Base-by-base conservation (phyloP, 2,113 vertebrate genomes). In the Chitala chitala region DNA sequence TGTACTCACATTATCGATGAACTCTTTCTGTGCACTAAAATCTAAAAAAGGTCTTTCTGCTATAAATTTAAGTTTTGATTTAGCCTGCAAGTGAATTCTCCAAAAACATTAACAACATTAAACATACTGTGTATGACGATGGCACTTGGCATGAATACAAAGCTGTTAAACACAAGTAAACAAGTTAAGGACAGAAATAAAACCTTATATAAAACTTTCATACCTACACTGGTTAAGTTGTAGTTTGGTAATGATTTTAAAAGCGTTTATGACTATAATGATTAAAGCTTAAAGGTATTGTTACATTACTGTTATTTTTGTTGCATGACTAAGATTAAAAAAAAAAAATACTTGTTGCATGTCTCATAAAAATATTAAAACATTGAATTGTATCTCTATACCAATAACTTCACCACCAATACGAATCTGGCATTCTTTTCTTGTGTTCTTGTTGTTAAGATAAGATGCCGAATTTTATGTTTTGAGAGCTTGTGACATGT, bases 241-340 rank as follows among this genome's bases (percentile, higher is more conserved):
- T 58, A 72, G 54, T 59, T 36, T 42, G 61, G 40, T 40, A 54
- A 54, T 51, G 31, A 69, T 24, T 33, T 31, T 13, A 38, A 31
- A 38, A 71, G 38, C 31, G 53, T 72, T 55, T 33, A 63, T 48
- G 12, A 51, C 64, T 26, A 64, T 63, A 51, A 33, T 51, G 26
- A 65, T 24, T 64, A 36, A 65, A 31, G 48, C 33, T 68, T 68
- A 46, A 54, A 66, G 24, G 66, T 55, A 74, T 26, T 7, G 12
- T 66, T 33, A n/a, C n/a, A n/a, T 74, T 65, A 74, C 48, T 50
- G 59, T 63, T 40, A 20, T 56, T 65, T 40, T 53, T 66, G 46
- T 65, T 65, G 48, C 46, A 65, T 40, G 48, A 61, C 46, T 38
- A 64, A 26, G 24, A 54, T 53, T 51, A 46, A 29, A 42, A 74